These are phyloP conservation scores for Toxonevra muliebris DNA, from an alignment of 2,888 invertebrate species.

Conservation along the genomic window DNA sequence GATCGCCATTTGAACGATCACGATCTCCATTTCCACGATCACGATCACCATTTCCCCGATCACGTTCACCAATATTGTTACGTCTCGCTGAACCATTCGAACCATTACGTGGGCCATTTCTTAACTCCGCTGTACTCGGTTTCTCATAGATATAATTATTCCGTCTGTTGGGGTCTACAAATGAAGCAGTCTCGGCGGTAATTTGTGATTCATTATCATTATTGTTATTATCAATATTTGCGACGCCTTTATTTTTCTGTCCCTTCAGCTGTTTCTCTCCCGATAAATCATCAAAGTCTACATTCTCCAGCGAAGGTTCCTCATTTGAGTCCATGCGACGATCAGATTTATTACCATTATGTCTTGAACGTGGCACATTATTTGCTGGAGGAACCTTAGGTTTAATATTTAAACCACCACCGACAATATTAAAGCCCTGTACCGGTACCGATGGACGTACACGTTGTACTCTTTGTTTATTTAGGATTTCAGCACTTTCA, in stretches of 20 bases:
- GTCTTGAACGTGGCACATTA: conserved; percentile 43
- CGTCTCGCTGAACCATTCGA: conserved; percentile 15
- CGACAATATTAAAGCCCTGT: conserved; percentile 60
- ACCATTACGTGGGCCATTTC: conserved; percentile 35
- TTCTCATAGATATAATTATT: conserved; percentile 43
- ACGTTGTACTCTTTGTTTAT: conserved; percentile 56
- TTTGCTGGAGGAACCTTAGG: conserved; percentile 43
- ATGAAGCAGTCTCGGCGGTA: conserved; percentile 81
- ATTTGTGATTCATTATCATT: conserved; percentile 56
- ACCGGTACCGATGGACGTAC: conserved; percentile 57
- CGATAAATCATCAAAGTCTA: conserved; percentile 63
- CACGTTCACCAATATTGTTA: conserved; percentile 7
- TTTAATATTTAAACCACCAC: conserved; percentile 59
- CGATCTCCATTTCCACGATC: conserved; percentile 49
- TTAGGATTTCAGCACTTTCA: conserved; percentile 79
- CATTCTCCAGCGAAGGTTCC: conserved; percentile 57
- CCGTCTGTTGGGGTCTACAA: conserved; percentile 62
- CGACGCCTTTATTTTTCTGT: conserved; percentile 45
- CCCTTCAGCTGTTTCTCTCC: conserved; percentile 54
- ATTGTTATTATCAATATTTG: conserved; percentile 54
- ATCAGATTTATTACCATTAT: conserved; percentile 46
- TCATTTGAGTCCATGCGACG: conserved; percentile 62
- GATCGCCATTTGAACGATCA: neutral
- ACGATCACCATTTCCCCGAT: conserved; percentile 10
- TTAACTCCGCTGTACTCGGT: conserved; percentile 24